A percentile compares a stretch with the other conserved stretches of the same genome.
These are phyloP conservation scores for Ceratoteleas bidentatus DNA, from an alignment of 1,140 invertebrate species.

Conservation along the genomic window DNA sequence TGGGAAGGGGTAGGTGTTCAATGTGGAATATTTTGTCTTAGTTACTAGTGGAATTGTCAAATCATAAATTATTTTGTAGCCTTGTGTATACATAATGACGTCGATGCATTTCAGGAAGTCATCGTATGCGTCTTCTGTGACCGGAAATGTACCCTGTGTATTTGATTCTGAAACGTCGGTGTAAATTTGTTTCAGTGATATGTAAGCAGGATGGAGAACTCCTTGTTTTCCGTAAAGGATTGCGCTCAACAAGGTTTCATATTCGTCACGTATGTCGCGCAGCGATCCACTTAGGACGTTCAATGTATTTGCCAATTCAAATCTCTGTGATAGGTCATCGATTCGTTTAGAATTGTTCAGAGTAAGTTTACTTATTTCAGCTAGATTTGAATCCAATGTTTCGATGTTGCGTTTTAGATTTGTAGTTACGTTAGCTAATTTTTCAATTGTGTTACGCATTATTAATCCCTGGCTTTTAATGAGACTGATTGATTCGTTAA, in stretches of 20 bases:
- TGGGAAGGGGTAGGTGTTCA: neutral
- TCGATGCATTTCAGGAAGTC: neutral
- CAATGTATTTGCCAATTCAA: neutral
- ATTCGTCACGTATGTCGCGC: neutral
- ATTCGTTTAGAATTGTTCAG: neutral
- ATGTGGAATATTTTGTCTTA: neutral
- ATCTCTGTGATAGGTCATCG: neutral
- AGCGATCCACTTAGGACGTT: neutral
- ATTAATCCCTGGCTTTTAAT: neutral
- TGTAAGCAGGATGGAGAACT: neutral
- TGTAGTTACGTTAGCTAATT: no score
- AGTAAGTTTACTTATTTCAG: no score
- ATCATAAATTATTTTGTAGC: neutral
- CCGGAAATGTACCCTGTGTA: neutral
- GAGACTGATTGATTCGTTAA: neutral
- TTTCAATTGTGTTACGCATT: no score
- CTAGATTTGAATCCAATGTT: no score
- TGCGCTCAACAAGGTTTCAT: neutral
- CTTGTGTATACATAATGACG: neutral
- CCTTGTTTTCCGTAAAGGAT: neutral
- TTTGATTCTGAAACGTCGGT: neutral
- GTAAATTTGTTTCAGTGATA: neutral
- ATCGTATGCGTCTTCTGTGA: neutral
- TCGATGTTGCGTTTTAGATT: no score
- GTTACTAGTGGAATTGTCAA: neutral